Evolutionary conservation across 2,888 invertebrate genomes (phyloP).

Genomic region (Chrysina gloriosa): DNA sequence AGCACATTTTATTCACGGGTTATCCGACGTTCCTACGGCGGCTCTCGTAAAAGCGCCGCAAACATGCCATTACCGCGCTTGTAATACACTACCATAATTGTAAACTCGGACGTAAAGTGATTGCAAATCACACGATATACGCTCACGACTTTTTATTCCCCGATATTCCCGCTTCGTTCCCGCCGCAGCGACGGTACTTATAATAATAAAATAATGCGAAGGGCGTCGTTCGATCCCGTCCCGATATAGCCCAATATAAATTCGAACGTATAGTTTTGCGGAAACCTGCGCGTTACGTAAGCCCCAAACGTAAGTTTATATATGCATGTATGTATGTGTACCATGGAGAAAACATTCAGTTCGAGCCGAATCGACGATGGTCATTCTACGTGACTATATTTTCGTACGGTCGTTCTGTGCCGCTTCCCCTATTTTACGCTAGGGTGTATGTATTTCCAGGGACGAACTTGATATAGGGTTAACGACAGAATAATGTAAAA

Average conservation of each 20-base stretch:
- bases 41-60: neutral
- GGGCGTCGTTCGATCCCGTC: neutral
- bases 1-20: neutral
- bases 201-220: slow-evolving; percentile 25
- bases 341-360: slow-evolving; percentile 23
- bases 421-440: slow-evolving; percentile 28
- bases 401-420: neutral
- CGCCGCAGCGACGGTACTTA: neutral
- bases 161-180: neutral
- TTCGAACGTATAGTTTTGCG: slow-evolving; percentile 11
- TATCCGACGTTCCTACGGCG: neutral
- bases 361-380: slow-evolving; percentile 24
- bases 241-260: neutral
- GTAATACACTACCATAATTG: slow-evolving; percentile 10
- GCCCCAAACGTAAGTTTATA: neutral
- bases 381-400: slow-evolving; percentile 35
- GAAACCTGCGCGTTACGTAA: neutral
- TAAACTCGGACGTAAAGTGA: slow-evolving; percentile 21
- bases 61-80: neutral
- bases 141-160: neutral
- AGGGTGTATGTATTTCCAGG: slow-evolving; percentile 31
- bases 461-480: slow-evolving; percentile 25
- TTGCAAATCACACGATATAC: neutral
- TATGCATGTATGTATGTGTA: neutral
- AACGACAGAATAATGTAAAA: slow-evolving; percentile 14